Evolutionary conservation across 2,888 invertebrate genomes (phyloP), one percentile per base, ranked within the genome.

Genomic region (Sipha maydis): DNA sequence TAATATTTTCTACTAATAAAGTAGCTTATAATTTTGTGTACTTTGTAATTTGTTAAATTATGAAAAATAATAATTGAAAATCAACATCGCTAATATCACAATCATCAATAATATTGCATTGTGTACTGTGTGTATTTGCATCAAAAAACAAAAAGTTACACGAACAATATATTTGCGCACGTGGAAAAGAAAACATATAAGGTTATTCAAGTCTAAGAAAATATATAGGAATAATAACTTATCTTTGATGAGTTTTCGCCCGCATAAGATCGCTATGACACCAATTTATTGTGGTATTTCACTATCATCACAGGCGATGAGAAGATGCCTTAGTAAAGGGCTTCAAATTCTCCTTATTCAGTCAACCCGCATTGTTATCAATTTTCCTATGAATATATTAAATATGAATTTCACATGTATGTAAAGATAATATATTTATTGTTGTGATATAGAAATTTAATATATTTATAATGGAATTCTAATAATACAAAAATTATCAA

Each of bases 271-370:
- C 80, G 38, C 80, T 56, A 56, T 56, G 56, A 17, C n/a, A 80
- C 38, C 28, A 67, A 80, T 80, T 67, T 67, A 41, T 25, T 14
- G 14, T 21, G 41, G 38, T 25, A 61, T 84, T 84, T 69, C 28
- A 67, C 41, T 82, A 80, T 71, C 48, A 38, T 38, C n/a, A n/a
- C 11, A 1, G n/a, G 56, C 38, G 21, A 28, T 61, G 2, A 38
- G n/a, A 4, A 34, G 19, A 83, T 34, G 19, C 69, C 28, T 48
- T 14, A 25, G 25, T 25, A 31, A 75, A 56, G 56, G 56, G 83
- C 54, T 83, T 71, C 4, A 56, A 83, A 21, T 56, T 83, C 34
- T 56, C 31, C 71, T 71, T 28, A 83, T 83, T 83, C n/a, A 25
- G n/a, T 21, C 7, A 38, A 38, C 34, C 75, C 71, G 28, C 31